Evolutionary conservation across 1,140 invertebrate species (phyloP), one percentile per base, ranked within the genome.

Genomic region (Ooceraea biroi): DNA sequence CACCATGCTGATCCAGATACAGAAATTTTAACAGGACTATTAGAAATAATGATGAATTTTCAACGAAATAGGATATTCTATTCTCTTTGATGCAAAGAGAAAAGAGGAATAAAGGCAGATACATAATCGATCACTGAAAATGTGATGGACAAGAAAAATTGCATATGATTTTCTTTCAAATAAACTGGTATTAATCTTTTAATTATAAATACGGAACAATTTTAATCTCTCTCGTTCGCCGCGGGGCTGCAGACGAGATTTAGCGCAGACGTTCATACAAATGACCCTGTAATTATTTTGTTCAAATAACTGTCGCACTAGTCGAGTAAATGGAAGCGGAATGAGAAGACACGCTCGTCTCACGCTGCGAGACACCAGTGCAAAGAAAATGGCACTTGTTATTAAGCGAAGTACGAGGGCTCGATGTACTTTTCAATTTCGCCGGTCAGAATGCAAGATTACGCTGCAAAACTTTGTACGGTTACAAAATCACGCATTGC

Each of bases 191-290:
- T 41, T 5, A 27, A 17, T 68, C 2, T 1, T 44, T 44, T 41
- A 44, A 78, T 78, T 25, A 55, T n/a, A n/a, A n/a, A n/a, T 1
- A 55, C 36, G 66, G 12, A 77, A 66, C 52, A 55, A 44, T 25
- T 12, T 48, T 7, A 48, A 69, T 14, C 19, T 27, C 19, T 68
- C n/a, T n/a, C 25, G 41, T 30, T 52, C 19, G 14, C 10, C 44
- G 22, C 46, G 22, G 19, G 44, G 12, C 46, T 27, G 22, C 30
- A 66, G 46, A 50, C 17, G 44, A 66, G 19, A 44, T 14, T 50
- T 25, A 68, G n/a, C 3, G 50, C 4, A 36, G 5, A 11, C 8
- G n/a, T 22, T 50, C 3, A 50, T 36, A 76, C n/a, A n/a, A n/a
- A 77, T 25, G 44, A 10, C 52, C 30, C 2, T 44, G 11, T 2